Base-by-base conservation (phyloP, 1,140 invertebrate species). In the Copidosoma floridanum region DNA sequence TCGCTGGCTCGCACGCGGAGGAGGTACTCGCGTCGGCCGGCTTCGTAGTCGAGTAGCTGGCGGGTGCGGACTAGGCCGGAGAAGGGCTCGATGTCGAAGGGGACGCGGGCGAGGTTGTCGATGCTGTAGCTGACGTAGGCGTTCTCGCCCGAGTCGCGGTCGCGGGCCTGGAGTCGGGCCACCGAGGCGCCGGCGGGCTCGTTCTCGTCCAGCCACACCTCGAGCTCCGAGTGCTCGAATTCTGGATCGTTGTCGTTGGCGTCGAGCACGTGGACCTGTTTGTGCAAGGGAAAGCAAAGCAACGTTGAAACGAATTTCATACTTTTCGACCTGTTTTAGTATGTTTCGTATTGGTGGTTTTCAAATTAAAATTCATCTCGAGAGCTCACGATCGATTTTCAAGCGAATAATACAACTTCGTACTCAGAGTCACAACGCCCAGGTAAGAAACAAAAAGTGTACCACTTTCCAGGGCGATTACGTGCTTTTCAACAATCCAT, bases 1-100 rank as follows among this genome's bases (percentile, higher is more conserved):
- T 98, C 96, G 11, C 93, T 94, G 0, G 95, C 95, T 16, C 95
- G 80, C n/a, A 97, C 85, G 40, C 87, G 84, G 8, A 98, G 76
- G 3, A 89, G 79, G 70, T 95, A 97, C 65, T 89, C 85, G 16
- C 92, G 79, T 57, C 88, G 83, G 89, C 94, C 93, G 21, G 89
- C 91, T 76, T 98, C 96, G 76, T 90, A 98, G 80, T 98, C 95
- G 24, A 98, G 79, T 4, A 91, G 74, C 64, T 88, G 84, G 0
- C 88, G 92, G 0, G 93, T 94, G 68, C 84, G 87, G 1, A 98
- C 87, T 14, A 90, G 83, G 0, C 97, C 97, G 7, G 90, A 91
- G 75, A 98, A 97, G 67, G 93, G 93, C 71, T 99, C 95, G 51
- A 99, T 94, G 66, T 94, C 91, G 77, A 99, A 99, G 21, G 96